Evolutionary conservation across 2,113 vertebrate species (phyloP), one percentile per base, ranked within the genome.

Genomic region (Montifringilla adamsi): DNA sequence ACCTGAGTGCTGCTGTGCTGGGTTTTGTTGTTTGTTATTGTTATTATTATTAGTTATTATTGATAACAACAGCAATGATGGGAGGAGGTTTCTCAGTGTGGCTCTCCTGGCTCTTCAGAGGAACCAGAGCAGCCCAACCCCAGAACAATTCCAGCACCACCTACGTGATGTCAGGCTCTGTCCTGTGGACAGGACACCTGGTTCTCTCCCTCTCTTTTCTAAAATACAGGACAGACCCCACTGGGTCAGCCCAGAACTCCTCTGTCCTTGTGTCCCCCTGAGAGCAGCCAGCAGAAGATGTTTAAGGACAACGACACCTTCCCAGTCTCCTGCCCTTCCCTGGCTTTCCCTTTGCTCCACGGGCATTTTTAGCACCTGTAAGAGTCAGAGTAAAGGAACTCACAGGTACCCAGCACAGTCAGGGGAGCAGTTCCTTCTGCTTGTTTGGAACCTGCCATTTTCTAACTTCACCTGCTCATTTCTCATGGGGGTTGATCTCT

Each of bases 101-200:
- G 35, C 27, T 60, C 31, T 81, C 68, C 68, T 37, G 52, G 22
- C 31, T 83, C 46, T 21, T 58, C 18, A 39, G 44, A 44, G 44
- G 24, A 47, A 15, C 52, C 70, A 69, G 50, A 46, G 35, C 37
- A 75, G 47, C 70, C 63, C n/a, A 66, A 79, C 0, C 4, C 43
- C 79, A 49, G 30, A n/a, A 27, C 15, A 31, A 6, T 28, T 64
- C 64, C 15, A 30, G 33, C 52, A 44, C 14, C 28, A 20, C 31
- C 37, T 56, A 1, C 0, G 3, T 0, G 24, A 15, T 31, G 55
- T 2, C 12, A 21, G 35, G 24, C 41, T 27, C 50, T 66, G 18
- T 7, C n/a, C 78, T 60, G 33, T 12, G 39, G 69, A 13, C n/a
- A 62, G 21, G 13, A 56, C 13, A 26, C 12, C n/a, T 63, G 68